A percentile compares a stretch with the other conserved stretches of the same genome.
phyloP scores from a whole-genome alignment of 1,140 invertebrate genomes.

The Saccostrea cuccullata region DNA sequence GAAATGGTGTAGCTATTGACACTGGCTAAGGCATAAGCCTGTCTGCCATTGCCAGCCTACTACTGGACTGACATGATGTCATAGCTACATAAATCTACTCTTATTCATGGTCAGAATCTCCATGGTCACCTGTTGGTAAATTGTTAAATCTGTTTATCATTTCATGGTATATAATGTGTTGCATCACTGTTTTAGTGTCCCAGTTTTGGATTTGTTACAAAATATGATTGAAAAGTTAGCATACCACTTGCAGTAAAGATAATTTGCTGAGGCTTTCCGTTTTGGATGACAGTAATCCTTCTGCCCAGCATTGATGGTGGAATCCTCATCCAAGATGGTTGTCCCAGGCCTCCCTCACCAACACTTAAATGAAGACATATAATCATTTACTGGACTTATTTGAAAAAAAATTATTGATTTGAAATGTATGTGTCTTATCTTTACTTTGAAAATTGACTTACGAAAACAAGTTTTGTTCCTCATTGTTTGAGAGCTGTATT shows the following conservation, averaged over 20 bases:
- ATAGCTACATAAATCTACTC: not conserved
- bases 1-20: too few relatives aligned
- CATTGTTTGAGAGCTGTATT: too few relatives aligned
- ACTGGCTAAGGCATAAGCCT: not conserved
- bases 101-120: not conserved
- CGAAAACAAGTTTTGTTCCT: not conserved
- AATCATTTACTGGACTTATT: too few relatives aligned
- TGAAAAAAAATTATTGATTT: too few relatives aligned
- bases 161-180: too few relatives aligned
- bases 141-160: too few relatives aligned
- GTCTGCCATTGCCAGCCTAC: constrained; percentile 11
- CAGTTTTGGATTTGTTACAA: not conserved
- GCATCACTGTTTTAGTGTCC: too few relatives aligned
- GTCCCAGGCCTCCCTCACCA: not conserved
- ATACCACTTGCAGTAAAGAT: constrained; percentile 11
- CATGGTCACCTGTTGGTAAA: not conserved
- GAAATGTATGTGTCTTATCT: too few relatives aligned
- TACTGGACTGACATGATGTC: constrained; percentile 11
- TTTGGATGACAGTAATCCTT: constrained; percentile 9
- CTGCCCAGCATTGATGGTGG: constrained; percentile 11
- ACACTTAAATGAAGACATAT: not conserved
- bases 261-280: not conserved
- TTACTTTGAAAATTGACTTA: not conserved
- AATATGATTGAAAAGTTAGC: not conserved
- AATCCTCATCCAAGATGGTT: constrained; percentile 24